A percentile compares a stretch with the other conserved stretches of the same genome.
These are phyloP conservation scores for Cottoperca gobio DNA, from an alignment of 2,797 vertebrate genomes.

Conservation along the genomic window DNA sequence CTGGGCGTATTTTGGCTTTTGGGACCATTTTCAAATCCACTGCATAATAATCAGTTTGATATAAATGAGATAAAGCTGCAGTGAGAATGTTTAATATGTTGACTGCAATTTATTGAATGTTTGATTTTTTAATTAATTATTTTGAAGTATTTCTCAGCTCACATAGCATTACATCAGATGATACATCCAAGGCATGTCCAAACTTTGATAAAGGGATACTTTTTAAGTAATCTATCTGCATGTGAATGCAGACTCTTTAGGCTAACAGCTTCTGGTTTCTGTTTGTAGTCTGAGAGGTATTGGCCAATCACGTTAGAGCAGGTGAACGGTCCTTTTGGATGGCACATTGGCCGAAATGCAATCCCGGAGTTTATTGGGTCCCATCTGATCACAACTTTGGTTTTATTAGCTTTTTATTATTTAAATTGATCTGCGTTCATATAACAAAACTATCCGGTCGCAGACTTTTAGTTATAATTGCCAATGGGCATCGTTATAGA, in stretches of 20 bases:
- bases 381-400: no score
- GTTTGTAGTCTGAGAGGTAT: no score
- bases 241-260: no score
- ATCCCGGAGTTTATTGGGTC: no score
- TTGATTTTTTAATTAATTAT: constrained; percentile 14
- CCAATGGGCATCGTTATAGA: neutral
- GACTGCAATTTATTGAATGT: constrained; percentile 18
- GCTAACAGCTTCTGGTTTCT: no score
- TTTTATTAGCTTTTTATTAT: no score
- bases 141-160: constrained; percentile 10
- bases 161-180: neutral
- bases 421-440: no score
- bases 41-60: neutral
- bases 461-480: neutral
- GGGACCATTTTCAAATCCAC: constrained; percentile 10
- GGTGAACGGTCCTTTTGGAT: no score
- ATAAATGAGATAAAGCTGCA: constrained; percentile 17
- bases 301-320: no score
- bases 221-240: neutral
- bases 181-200: neutral
- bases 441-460: no score
- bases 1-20: neutral
- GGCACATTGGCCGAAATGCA: no score
- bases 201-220: neutral
- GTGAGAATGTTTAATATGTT: constrained; percentile 11